Conservation (phyloP, 2,888 invertebrate species). For the Latrodectus hesperus region DNA sequence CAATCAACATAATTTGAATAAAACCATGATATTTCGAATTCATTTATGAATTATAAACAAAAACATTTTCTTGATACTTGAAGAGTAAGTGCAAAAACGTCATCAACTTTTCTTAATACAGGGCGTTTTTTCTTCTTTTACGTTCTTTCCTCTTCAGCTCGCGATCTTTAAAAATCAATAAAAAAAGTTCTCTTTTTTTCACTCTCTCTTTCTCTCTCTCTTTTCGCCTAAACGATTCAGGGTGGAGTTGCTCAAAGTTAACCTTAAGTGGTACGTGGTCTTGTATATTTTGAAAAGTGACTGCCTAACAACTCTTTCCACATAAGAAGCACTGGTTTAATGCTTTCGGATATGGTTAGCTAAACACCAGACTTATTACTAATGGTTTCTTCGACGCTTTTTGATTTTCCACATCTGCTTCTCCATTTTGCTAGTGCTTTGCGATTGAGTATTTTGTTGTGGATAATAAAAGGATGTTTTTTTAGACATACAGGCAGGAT, state of each 20-base stretch:
- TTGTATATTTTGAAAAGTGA: conserved; percentile 39
- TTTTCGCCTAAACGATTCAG: conserved; percentile 48
- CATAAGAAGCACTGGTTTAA: conserved; percentile 39
- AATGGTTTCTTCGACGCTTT: conserved; percentile 32
- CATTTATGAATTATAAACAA: too few relatives aligned
- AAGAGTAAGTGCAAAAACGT: too few relatives aligned
- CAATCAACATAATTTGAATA: too few relatives aligned
- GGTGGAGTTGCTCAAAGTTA: conserved; percentile 3
- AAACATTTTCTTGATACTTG: too few relatives aligned
- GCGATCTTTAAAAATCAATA: conserved; percentile 47
- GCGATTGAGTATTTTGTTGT: background rate
- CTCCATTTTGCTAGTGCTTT: background rate
- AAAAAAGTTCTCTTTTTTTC: background rate
- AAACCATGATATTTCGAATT: too few relatives aligned
- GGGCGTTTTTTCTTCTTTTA: background rate
- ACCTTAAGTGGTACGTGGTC: conserved; percentile 45
- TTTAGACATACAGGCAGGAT: background rate
- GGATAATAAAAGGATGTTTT: background rate
- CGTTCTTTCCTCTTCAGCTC: conserved; percentile 14
- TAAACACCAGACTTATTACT: conserved; percentile 37
- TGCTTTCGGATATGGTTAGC: conserved; percentile 60
- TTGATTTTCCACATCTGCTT: conserved; percentile 23
- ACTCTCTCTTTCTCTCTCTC: conserved; percentile 28
- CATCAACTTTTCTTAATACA: too few relatives aligned
- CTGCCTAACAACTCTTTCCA: conserved; percentile 13